Percentiles rank a stretch among this genome's conserved stretches.
Conservation (phyloP, 2,113 vertebrate species). For the Mus spicilegus region DNA sequence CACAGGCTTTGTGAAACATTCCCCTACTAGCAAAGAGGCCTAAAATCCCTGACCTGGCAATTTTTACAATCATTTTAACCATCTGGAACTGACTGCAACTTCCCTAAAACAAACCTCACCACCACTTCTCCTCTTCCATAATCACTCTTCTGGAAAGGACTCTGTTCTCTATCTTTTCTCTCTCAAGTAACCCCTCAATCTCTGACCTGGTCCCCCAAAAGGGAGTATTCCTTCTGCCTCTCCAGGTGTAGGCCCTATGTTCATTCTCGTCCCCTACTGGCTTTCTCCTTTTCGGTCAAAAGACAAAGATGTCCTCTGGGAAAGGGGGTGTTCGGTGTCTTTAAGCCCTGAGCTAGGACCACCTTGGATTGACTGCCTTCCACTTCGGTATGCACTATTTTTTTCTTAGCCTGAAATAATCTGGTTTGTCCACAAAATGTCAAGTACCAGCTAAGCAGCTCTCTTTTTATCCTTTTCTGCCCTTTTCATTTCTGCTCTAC, state of each 20-base stretch:
- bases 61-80: neutral
- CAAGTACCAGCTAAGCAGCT: neutral
- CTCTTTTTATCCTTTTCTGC: neutral
- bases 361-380: neutral
- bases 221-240: neutral
- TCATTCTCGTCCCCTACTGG: neutral
- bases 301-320: neutral
- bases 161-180: neutral
- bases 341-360: neutral
- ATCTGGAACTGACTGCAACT: neutral
- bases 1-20: neutral
- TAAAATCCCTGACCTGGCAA: neutral
- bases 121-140: neutral
- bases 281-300: neutral
- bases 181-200: neutral
- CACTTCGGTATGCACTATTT: neutral
- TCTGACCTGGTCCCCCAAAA: neutral
- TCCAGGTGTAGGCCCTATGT: conserved; percentile 3
- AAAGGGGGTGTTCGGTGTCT: neutral
- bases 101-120: neutral
- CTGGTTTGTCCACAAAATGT: neutral
- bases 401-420: neutral
- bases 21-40: neutral
- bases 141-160: neutral
- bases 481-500: neutral